Evolutionary conservation across 2,797 vertebrate genomes (phyloP), one percentile per base, ranked within the genome.

Genomic region (Malurus splendens): DNA sequence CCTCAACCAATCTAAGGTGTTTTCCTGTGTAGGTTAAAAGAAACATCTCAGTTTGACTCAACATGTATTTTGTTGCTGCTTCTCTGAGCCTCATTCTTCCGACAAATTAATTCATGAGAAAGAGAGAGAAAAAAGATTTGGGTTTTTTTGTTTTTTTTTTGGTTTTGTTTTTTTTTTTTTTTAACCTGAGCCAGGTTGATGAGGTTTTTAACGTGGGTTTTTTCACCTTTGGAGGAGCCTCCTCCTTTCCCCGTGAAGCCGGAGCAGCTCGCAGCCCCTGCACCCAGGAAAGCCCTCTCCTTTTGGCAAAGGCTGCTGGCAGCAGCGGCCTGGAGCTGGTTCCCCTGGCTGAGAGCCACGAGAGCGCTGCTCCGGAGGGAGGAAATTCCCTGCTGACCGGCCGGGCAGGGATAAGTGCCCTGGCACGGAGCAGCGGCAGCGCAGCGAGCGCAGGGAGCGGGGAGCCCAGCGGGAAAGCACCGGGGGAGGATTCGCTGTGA

Each of bases 231-330:
- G 1, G 0, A 27, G 83, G 33, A 90, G 60, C 67, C 68, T 78
- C 71, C 14, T 91, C 17, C 32, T 75, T 70, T 36, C 47, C 36
- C 56, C 5, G 14, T 0, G 0, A 22, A 61, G 41, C n/a, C 4
- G 0, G 18, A 64, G 51, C 2, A 0, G 19, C 48, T 27, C 4
- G 0, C 59, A 85, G 54, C 79, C 68, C 79, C 61, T 51, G 48
- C 7, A 2, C 85, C 91, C 91, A 90, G 86, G 90, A 94, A 90
- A 90, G 18, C 83, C 83, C 77, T 90, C 2, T 0, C 30, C 32
- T 71, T 38, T 84, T 92, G 90, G 77, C 91, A 90, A 14, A 28
- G 67, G 64, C 74, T 93, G 64, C 91, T 93, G 91, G 94, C 92
- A 91, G 71, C 72, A 2, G 28, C 2, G 10, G 9, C 66, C 76